Evolutionary conservation across 2,888 invertebrate species (phyloP).

Genomic region (Strigamia transsilvanica): DNA sequence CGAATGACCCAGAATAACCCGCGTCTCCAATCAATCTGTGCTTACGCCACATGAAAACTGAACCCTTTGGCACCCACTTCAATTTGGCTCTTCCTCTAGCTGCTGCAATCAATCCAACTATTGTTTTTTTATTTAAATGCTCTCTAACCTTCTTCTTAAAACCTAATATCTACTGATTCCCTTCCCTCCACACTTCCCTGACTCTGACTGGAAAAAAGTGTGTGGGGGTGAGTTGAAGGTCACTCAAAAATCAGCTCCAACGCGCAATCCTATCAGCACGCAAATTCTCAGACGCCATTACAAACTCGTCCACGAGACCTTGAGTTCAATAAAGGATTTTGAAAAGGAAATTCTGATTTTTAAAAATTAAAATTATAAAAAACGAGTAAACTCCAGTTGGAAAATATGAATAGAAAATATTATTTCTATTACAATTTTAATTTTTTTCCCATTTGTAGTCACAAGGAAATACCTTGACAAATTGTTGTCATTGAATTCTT

Average conservation of each 20-base stretch:
- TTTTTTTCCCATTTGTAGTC: no score
- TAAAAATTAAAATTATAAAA: neutral
- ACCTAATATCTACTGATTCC: slow-evolving; percentile 18
- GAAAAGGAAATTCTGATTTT: neutral
- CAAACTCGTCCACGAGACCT: slow-evolving; percentile 31
- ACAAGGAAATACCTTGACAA: slow-evolving; percentile 38
- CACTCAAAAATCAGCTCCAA: slow-evolving; percentile 20
- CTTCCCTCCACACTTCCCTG: neutral
- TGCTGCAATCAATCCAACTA: slow-evolving; percentile 30
- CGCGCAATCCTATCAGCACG: slow-evolving; percentile 39
- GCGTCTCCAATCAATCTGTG: slow-evolving; percentile 41
- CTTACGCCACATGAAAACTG: slow-evolving; percentile 44
- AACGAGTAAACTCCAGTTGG: no score
- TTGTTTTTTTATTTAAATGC: slow-evolving; percentile 35
- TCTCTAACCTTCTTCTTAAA: slow-evolving; percentile 13
- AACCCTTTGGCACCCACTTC: slow-evolving; percentile 42
- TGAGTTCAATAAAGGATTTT: slow-evolving; percentile 32
- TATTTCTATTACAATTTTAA: neutral
- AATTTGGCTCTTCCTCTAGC: slow-evolving; percentile 29
- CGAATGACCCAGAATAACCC: slow-evolving; percentile 48
- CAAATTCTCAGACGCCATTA: slow-evolving; percentile 48
- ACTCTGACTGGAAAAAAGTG: slow-evolving; percentile 4
- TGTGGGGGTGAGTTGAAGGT: slow-evolving; percentile 43
- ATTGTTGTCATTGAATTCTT: slow-evolving; percentile 33
- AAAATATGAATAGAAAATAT: no score